Evolutionary conservation across 1,140 invertebrate genomes (phyloP).

Genomic region (Dreissena rostriformis): DNA sequence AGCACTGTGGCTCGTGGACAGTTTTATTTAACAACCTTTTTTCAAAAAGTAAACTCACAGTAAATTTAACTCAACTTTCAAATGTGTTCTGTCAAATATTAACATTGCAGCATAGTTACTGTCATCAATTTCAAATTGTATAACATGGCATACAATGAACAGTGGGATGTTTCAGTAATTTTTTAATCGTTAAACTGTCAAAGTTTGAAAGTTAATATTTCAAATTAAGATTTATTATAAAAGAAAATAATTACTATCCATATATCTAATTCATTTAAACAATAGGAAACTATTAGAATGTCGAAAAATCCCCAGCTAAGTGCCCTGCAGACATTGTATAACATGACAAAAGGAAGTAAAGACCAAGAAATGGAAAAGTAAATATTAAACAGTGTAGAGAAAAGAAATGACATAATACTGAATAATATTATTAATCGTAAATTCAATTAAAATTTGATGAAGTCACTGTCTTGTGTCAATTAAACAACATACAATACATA

Average conservation of each 20-base stretch:
- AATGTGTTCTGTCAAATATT: not conserved
- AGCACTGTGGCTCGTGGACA: too few relatives aligned
- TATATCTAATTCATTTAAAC: constrained; percentile 30
- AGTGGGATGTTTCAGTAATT: constrained; percentile 44
- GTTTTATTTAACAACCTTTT: not conserved
- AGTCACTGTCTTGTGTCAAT: too few relatives aligned
- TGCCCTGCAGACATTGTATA: constrained; percentile 11
- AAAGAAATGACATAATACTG: too few relatives aligned
- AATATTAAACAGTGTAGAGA: too few relatives aligned
- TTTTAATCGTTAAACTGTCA: constrained; percentile 53
- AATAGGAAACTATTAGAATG: constrained; percentile 31
- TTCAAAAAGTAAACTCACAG: not conserved
- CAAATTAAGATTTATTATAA: constrained; percentile 45
- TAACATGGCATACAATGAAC: not conserved
- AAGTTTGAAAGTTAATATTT: constrained; percentile 26
- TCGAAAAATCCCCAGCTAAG: not conserved
- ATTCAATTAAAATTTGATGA: too few relatives aligned
- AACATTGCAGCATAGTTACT: not conserved
- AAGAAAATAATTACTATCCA: constrained; percentile 46
- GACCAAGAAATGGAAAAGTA: too few relatives aligned
- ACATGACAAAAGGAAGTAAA: too few relatives aligned
- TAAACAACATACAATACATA: too few relatives aligned
- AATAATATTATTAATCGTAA: too few relatives aligned
- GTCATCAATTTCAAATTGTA: not conserved
- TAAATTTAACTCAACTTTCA: not conserved